A percentile compares a stretch with the other conserved stretches of the same genome.
Evolutionary conservation across 2,888 invertebrate species (phyloP).

Genomic region (Blera fallax): DNA sequence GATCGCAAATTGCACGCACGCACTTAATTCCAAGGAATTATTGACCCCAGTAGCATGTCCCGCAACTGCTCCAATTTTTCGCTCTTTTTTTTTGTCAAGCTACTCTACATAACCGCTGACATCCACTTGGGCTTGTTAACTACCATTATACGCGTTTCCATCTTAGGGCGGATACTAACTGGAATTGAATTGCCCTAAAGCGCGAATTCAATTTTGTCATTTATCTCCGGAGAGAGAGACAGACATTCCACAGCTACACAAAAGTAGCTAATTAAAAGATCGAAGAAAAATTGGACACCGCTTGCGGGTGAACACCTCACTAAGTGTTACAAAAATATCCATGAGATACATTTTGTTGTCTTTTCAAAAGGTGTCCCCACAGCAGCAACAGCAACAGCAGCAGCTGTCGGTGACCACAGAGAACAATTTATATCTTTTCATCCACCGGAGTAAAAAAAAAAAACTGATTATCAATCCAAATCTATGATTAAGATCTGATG

Average conservation of each 20-base stretch:
- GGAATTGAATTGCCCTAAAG: constrained; percentile 59
- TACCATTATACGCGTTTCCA: constrained; percentile 27
- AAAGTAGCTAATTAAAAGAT: constrained; percentile 70
- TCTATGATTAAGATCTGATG: constrained; percentile 63
- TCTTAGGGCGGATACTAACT: constrained; percentile 57
- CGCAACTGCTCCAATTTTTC: constrained; percentile 29
- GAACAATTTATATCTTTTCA: constrained; percentile 34
- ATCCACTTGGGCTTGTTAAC: constrained; percentile 22
- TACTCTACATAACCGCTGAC: constrained; percentile 3
- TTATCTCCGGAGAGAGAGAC: constrained; percentile 25
- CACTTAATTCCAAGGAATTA: constrained; percentile 18
- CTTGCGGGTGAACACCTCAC: constrained; percentile 50
- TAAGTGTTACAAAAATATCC: constrained; percentile 37
- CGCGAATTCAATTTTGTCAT: constrained; percentile 40
- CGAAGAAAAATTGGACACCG: constrained; percentile 64
- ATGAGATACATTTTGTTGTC: constrained; percentile 23
- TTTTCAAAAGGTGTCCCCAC: constrained; percentile 48
- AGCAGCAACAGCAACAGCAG: constrained; percentile 13
- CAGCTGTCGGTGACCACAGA: constrained; percentile 38
- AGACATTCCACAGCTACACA: constrained; percentile 44
- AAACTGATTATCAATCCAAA: constrained; percentile 48
- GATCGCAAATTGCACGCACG: constrained; percentile 15
- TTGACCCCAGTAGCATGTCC: constrained; percentile 22
- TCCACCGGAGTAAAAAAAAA: constrained; percentile 1
- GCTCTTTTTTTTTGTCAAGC: background rate